Percentiles rank a stretch among this genome's conserved stretches.
Evolutionary conservation across 2,888 invertebrate genomes (phyloP).

Genomic region (Sphaeridia pumilis): DNA sequence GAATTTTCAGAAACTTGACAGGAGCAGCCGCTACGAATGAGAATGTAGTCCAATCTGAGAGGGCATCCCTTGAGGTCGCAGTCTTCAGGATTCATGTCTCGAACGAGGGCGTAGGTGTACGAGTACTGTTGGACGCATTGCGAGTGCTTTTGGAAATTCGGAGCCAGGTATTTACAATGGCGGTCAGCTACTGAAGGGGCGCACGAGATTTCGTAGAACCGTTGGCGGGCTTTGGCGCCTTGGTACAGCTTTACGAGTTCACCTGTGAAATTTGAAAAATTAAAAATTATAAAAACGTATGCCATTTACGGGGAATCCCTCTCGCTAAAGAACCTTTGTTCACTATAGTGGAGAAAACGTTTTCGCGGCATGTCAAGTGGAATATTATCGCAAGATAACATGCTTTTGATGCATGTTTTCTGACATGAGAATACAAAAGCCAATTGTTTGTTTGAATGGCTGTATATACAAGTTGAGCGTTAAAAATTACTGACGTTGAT

Average conservation of each 20-base stretch:
- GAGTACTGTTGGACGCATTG: constrained; percentile 71
- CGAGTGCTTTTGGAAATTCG: constrained; percentile 56
- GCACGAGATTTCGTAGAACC: constrained; percentile 69
- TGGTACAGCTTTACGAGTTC: constrained; percentile 37
- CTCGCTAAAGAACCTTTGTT: too few relatives aligned
- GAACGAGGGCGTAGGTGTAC: constrained; percentile 70
- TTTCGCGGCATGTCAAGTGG: too few relatives aligned
- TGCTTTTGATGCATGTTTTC: too few relatives aligned
- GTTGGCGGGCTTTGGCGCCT: constrained; percentile 39
- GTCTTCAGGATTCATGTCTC: constrained; percentile 43
- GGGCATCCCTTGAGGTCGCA: constrained; percentile 41
- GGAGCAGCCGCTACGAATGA: constrained; percentile 69
- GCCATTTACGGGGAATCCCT: constrained; percentile 8
- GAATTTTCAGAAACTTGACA: constrained; percentile 51
- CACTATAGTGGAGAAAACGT: too few relatives aligned
- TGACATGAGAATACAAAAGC: too few relatives aligned
- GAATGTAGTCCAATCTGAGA: constrained; percentile 72
- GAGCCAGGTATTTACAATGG: constrained; percentile 64
- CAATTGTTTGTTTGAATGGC: too few relatives aligned
- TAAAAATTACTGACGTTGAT: too few relatives aligned
- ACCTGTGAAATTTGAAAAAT: constrained; percentile 21
- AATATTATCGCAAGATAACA: too few relatives aligned
- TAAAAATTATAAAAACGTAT: constrained; percentile 5
- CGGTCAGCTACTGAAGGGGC: constrained; percentile 54
- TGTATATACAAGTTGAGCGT: too few relatives aligned